Evolutionary conservation across 2,888 invertebrate species (phyloP), one percentile per base, ranked within the genome.

Genomic region (Caenorhabditis sp.): DNA sequence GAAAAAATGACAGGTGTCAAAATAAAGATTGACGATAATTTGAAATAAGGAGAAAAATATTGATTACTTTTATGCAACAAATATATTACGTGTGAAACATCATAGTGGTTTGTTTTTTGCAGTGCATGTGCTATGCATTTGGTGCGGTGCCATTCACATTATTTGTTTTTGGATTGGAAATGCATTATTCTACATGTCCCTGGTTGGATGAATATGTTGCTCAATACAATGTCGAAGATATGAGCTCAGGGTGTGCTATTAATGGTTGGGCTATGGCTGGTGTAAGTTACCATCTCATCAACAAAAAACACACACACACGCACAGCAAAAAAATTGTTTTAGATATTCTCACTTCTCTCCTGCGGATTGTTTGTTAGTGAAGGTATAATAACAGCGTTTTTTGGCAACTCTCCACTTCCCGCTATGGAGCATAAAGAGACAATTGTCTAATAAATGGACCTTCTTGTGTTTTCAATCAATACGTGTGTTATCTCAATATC

Each of bases 251-350:
- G 58, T 85, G 85, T 62, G 84, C 83, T 19, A 84, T 85, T 63
- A 85, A 85, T 59, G 85, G 85, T 58, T 85, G 85, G 85, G 85
- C 85, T 14, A 58, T 85, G 31, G 85, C 85, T 14, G 85, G 85
- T 51, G 85, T 85, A 27, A 69, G 77, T 57, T 19, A 53, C n/a
- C 24, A n/a, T n/a, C 8, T 23, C 21, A 51, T 10, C 19, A 51
- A 51, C 8, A 23, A 51, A 3, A 8, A 50, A n/a, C 19, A 23
- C 12, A 27, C 55, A 55, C 36, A 54, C 31, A 27, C 17, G 55
- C 55, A 24, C 31, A 10, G 12, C 5, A 19, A 36, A 36, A 43
- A 10, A 10, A 12, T 43, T 43, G 6, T 43, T 14, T 43, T 43
- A 84, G 84, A 85, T 85, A 49, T 85, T 84, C 75, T 83, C 84